Evolutionary conservation across 2,888 invertebrate species (phyloP).

Genomic region (Congeria kusceri): DNA sequence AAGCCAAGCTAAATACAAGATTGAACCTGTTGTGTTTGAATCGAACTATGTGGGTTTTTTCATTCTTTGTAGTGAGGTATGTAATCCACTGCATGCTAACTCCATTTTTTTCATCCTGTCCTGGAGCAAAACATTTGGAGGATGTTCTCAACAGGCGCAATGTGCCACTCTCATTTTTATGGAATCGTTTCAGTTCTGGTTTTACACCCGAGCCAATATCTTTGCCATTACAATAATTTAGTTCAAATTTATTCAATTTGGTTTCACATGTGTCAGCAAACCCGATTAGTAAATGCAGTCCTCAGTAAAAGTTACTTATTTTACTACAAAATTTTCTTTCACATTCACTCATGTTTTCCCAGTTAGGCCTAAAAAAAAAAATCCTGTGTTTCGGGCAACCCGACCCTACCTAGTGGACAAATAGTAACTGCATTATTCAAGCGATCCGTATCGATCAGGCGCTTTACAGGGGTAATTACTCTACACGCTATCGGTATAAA

Average conservation of each 20-base stretch:
- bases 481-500: too few species aligned
- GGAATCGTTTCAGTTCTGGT: constrained; percentile 46
- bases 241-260: constrained; percentile 39
- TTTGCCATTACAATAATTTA: constrained; percentile 34
- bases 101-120: constrained; percentile 56
- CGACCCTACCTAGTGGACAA: too few species aligned
- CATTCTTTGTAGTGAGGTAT: constrained; percentile 26
- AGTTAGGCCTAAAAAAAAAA: too few species aligned
- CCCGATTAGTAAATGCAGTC: constrained; percentile 42
- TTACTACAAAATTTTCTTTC: too few species aligned
- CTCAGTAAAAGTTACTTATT: too few species aligned
- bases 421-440: too few species aligned
- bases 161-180: constrained; percentile 52
- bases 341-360: too few species aligned
- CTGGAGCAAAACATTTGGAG: constrained; percentile 45
- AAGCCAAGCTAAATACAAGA: too few species aligned
- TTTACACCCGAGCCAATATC: constrained; percentile 35
- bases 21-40: too few species aligned
- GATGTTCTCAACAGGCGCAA: constrained; percentile 49
- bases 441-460: too few species aligned
- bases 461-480: too few species aligned
- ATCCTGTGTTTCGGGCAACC: too few species aligned
- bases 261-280: constrained; percentile 40
- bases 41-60: constrained; percentile 14
- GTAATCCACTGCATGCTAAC: constrained; percentile 43